phyloP scores from a whole-genome alignment of 2,888 invertebrate genomes.

The Lasioglossum morio region DNA sequence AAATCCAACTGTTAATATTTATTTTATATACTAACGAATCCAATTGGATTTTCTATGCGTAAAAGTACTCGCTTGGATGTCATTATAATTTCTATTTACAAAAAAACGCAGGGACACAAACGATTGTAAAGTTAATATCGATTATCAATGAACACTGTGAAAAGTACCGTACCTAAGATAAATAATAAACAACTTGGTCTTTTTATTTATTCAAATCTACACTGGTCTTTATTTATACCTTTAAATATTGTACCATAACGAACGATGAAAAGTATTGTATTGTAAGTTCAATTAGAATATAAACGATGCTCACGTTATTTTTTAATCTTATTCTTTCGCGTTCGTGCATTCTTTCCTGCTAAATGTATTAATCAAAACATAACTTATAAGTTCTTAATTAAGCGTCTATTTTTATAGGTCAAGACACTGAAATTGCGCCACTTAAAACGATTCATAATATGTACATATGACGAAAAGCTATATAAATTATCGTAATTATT shows the following conservation, averaged over 20 bases:
- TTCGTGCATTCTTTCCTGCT: neutral
- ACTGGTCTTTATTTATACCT: conserved; percentile 33
- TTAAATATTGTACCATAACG: conserved; percentile 21
- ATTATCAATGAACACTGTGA: conserved; percentile 67
- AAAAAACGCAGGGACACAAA: conserved; percentile 64
- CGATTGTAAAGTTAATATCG: conserved; percentile 71
- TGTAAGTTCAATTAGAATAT: conserved; percentile 27
- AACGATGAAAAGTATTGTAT: conserved; percentile 11
- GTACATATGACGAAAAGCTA: conserved; percentile 17
- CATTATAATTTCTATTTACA: conserved; percentile 45
- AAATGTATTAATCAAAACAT: conserved; percentile 5
- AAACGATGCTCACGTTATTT: neutral
- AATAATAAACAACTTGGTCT: conserved; percentile 75
- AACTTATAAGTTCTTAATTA: neutral
- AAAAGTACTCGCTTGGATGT: conserved; percentile 29
- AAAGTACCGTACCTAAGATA: conserved; percentile 72
- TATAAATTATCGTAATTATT: conserved; percentile 20
- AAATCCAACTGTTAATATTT: conserved; percentile 34
- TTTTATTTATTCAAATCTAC: conserved; percentile 75
- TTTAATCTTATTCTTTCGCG: conserved; percentile 8
- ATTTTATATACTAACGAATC: conserved; percentile 51
- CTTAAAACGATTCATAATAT: neutral
- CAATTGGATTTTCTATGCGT: conserved; percentile 35
- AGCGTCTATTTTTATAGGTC: conserved; percentile 10
- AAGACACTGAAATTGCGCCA: neutral